These are phyloP conservation scores for Acrocephalus arundinaceus DNA, from an alignment of 2,113 vertebrate species.

Conservation along the genomic window DNA sequence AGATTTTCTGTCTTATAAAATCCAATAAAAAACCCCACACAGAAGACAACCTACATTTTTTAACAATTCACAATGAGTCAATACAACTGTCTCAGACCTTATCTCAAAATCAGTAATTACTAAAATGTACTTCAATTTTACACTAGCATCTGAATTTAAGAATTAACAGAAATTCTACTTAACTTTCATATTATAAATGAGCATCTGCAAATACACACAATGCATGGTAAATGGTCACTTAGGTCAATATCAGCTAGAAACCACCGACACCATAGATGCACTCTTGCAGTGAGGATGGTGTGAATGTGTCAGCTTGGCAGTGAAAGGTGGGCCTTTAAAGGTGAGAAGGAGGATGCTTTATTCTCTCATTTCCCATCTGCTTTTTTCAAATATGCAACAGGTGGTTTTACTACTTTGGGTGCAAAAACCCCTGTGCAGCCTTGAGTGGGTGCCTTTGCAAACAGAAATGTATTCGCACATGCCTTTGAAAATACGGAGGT, in stretches of 20 bases:
- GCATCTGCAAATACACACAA: not conserved
- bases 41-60: not conserved
- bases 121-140: not conserved
- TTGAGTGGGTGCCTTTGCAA: not conserved
- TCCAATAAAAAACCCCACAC: not conserved
- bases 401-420: not conserved
- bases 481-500: not conserved
- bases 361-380: not conserved
- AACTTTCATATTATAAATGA: not conserved
- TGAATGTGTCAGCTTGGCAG: not conserved
- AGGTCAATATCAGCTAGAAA: not conserved
- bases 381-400: not conserved
- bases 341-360: not conserved
- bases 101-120: not conserved
- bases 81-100: not conserved
- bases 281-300: not conserved
- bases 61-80: not conserved
- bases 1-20: not conserved
- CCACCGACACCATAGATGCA: not conserved
- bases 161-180: not conserved
- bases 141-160: not conserved
- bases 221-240: not conserved
- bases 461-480: not conserved
- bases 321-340: not conserved
- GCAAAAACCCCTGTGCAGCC: rapidly evolving